A percentile compares a stretch with the other conserved stretches of the same genome.
phyloP scores from a whole-genome alignment of 1,140 invertebrate species.

The Periplaneta americana region DNA sequence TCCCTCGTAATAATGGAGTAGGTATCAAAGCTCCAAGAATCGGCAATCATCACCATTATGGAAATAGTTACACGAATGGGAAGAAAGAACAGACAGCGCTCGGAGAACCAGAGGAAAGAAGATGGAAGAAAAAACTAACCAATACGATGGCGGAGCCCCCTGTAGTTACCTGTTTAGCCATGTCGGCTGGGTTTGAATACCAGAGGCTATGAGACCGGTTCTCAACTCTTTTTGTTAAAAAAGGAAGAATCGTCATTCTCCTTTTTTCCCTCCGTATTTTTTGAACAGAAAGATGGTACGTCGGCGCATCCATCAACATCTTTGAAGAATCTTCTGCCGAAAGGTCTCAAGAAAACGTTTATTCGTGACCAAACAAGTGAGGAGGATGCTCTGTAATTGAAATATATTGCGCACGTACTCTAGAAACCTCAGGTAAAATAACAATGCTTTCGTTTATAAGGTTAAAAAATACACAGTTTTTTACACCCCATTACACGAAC shows the following conservation, averaged over 20 bases:
- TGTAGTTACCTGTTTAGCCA: not conserved
- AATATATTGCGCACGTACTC: not conserved
- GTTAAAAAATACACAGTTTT: not conserved
- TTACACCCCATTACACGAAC: not conserved
- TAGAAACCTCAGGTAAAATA: not conserved
- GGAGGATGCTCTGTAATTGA: not conserved
- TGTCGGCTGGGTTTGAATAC: not conserved
- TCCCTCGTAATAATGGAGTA: not conserved
- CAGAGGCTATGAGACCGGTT: not conserved
- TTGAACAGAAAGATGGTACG: not conserved
- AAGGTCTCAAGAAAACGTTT: not conserved
- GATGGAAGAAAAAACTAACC: not conserved
- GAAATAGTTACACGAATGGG: not conserved
- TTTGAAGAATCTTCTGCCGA: not conserved
- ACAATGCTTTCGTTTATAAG: not conserved
- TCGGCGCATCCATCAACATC: not conserved
- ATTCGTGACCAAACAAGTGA: not conserved
- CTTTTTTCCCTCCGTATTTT: not conserved
- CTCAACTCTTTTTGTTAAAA: not conserved
- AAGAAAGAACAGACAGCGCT: not conserved
- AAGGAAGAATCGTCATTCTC: not conserved
- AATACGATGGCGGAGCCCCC: not conserved
- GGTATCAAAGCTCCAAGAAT: not conserved
- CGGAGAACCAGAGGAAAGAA: not conserved
- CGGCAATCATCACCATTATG: not conserved